phyloP scores from a whole-genome alignment of 2,888 invertebrate species.

The Caenorhabditis afra region DNA sequence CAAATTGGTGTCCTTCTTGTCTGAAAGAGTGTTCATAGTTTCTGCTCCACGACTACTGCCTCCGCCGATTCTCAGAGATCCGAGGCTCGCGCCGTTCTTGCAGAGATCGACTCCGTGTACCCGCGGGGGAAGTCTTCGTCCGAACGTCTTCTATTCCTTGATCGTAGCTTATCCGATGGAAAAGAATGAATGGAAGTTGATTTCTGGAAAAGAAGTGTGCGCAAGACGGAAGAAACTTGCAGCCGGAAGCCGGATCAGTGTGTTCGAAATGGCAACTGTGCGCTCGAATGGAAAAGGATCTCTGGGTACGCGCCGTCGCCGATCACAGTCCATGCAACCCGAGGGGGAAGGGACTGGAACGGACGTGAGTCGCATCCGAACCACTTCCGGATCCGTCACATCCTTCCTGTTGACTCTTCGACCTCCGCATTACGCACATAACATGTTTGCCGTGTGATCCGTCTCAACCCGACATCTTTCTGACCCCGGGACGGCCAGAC shows the following conservation, averaged over 20 bases:
- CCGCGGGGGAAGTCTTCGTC: constrained; percentile 10
- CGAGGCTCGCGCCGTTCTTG: not conserved
- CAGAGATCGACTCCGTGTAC: constrained; percentile 19
- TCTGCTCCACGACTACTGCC: too few species aligned
- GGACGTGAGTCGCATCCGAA: constrained; percentile 2
- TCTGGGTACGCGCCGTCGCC: not conserved
- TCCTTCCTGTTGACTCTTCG: constrained; percentile 35
- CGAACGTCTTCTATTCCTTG: constrained; percentile 5
- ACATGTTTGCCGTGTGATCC: not conserved
- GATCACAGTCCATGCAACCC: not conserved
- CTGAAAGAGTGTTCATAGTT: too few species aligned
- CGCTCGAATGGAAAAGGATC: not conserved
- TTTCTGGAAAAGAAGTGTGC: not conserved
- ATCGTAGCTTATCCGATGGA: not conserved
- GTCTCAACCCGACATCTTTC: not conserved
- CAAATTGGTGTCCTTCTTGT: too few species aligned
- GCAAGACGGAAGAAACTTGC: not conserved
- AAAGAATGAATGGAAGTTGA: constrained; percentile 1
- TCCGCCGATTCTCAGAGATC: too few species aligned
- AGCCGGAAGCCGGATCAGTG: not conserved
- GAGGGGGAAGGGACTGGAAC: not conserved
- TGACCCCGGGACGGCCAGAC: not conserved
- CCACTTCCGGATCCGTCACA: constrained; percentile 31
- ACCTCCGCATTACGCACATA: constrained; percentile 25
- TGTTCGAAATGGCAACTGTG: not conserved